Evolutionary conservation across 1,140 invertebrate genomes (phyloP).

Genomic region (Zaprionus vittiger): DNA sequence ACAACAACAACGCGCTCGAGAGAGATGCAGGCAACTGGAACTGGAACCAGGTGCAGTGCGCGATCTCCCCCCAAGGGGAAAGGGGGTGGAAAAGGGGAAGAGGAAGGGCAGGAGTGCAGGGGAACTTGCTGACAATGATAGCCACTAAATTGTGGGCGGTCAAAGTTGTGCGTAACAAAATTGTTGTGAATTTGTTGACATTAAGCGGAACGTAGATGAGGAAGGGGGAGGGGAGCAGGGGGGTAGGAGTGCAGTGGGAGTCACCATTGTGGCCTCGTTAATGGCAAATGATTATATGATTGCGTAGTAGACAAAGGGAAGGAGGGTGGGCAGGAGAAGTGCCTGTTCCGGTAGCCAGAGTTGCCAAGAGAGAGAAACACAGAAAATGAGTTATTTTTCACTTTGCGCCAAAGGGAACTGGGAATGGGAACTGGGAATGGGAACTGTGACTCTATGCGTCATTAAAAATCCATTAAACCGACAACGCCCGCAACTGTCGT

Average conservation of each 20-base stretch:
- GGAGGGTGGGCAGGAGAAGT: neutral
- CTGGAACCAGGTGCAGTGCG: constrained; percentile 52
- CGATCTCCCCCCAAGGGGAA: neutral
- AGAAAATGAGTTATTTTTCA: constrained; percentile 72
- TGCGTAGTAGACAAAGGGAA: constrained; percentile 30
- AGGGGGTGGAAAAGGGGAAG: no score
- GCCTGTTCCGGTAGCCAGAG: no score
- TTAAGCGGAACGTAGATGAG: constrained; percentile 25
- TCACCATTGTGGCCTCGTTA: constrained; percentile 9
- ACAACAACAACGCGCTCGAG: neutral
- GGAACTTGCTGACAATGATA: constrained; percentile 25
- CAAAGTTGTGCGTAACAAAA: constrained; percentile 68
- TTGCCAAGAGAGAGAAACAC: constrained; percentile 8
- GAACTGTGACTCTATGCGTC: constrained; percentile 64
- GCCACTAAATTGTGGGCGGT: constrained; percentile 68
- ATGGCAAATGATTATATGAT: constrained; percentile 54
- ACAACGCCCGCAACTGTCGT: constrained; percentile 49
- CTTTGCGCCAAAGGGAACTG: constrained; percentile 32
- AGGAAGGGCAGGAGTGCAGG: no score
- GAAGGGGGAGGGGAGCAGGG: neutral
- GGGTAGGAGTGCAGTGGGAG: neutral
- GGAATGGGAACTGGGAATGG: constrained; percentile 52
- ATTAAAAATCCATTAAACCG: constrained; percentile 74
- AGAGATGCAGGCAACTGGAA: constrained; percentile 36
- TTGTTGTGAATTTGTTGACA: constrained; percentile 75